Percentiles rank a stretch among this genome's conserved stretches.
Conservation (phyloP, 2,797 vertebrate genomes). For the Etheostoma perlongum region DNA sequence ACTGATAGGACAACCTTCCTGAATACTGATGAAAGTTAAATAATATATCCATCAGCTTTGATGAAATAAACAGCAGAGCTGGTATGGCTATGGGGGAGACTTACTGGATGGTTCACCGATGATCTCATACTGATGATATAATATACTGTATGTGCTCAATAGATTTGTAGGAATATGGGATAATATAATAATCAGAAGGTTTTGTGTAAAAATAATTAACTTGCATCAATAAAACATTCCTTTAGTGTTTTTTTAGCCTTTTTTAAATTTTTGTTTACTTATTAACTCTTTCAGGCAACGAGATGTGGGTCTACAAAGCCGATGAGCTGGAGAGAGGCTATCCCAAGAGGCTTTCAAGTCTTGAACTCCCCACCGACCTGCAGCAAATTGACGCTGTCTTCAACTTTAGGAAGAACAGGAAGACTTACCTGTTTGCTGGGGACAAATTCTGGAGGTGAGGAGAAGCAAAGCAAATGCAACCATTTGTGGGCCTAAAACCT, state of each 20-base stretch:
- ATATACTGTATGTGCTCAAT: constrained; percentile 1
- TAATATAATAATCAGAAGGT: neutral
- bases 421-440: constrained; percentile 94
- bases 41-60: constrained; percentile 30
- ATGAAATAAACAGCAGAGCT: constrained; percentile 27
- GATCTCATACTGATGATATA: constrained; percentile 1
- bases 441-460: constrained; percentile 98
- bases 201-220: neutral
- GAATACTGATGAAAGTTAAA: constrained; percentile 52
- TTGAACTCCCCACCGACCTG: constrained; percentile 91
- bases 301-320: constrained; percentile 94
- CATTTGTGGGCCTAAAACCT: constrained; percentile 4
- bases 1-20: constrained; percentile 57
- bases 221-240: constrained; percentile 6
- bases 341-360: constrained; percentile 90
- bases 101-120: constrained; percentile 6
- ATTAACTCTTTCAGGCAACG: constrained; percentile 85
- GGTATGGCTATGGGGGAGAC: constrained; percentile 2
- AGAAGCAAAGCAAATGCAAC: neutral
- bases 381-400: constrained; percentile 92
- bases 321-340: constrained; percentile 92
- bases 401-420: constrained; percentile 95
- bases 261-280: neutral
- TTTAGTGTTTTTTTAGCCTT: neutral
- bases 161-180: constrained; percentile 11